These are phyloP conservation scores for Chouioia cunea DNA, from an alignment of 2,888 invertebrate genomes.

Conservation along the genomic window DNA sequence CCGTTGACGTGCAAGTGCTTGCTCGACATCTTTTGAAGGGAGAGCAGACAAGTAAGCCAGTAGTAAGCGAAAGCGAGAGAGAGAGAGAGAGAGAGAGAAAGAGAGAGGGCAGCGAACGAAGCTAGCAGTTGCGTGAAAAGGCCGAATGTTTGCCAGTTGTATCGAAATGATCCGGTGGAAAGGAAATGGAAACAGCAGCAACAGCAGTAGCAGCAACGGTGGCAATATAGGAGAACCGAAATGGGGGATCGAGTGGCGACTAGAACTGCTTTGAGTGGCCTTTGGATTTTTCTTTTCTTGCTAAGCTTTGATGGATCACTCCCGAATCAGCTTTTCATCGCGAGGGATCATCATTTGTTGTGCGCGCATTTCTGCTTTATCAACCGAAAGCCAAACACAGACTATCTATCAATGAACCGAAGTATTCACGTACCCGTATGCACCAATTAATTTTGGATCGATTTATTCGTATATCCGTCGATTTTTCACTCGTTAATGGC, in stretches of 20 bases:
- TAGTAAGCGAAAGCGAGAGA: neutral
- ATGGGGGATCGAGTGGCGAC: conserved; percentile 11
- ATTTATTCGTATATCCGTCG: too few species aligned
- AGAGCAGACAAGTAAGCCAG: too few species aligned
- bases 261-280: too few species aligned
- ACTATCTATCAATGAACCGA: too few species aligned
- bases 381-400: too few species aligned
- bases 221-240: neutral
- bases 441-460: too few species aligned
- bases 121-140: conserved; percentile 6
- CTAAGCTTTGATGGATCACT: neutral
- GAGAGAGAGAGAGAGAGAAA: neutral
- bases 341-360: conserved; percentile 2
- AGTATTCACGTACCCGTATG: too few species aligned
- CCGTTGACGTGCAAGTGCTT: conserved; percentile 35
- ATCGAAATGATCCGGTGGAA: conserved; percentile 36
- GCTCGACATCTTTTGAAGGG: conserved; percentile 39
- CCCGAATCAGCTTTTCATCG: neutral
- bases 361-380: neutral
- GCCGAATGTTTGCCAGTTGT: conserved; percentile 34
- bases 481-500: too few species aligned
- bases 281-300: neutral
- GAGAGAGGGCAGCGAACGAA: neutral
- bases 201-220: neutral
- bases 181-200: conserved; percentile 18